These are phyloP conservation scores for Gerris lacustris DNA, from an alignment of 2,888 invertebrate species.

Conservation along the genomic window DNA sequence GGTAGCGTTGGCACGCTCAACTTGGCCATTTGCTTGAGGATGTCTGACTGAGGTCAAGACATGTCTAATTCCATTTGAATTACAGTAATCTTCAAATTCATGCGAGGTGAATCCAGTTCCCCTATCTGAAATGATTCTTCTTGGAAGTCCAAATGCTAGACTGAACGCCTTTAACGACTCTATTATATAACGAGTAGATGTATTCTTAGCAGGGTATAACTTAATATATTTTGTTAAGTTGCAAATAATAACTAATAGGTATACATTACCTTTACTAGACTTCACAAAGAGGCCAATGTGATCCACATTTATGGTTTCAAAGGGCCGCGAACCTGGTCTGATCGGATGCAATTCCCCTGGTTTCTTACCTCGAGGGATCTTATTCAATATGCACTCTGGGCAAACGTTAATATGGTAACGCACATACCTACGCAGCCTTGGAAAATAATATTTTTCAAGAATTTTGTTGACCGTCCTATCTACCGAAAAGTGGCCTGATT, in stretches of 20 bases:
- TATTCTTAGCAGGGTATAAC: not conserved
- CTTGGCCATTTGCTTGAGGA: conserved; percentile 3
- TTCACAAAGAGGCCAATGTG: not conserved
- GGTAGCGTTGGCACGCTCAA: not conserved
- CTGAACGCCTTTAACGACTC: not conserved
- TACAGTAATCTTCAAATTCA: not conserved
- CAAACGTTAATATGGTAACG: not conserved
- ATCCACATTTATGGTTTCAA: not conserved
- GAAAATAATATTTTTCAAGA: not conserved
- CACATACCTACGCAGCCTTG: not conserved
- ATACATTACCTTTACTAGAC: not conserved
- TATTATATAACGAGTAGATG: not conserved
- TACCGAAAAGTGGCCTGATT: too few species aligned
- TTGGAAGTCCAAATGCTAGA: not conserved
- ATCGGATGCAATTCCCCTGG: not conserved
- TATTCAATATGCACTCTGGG: not conserved
- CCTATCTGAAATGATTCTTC: not conserved
- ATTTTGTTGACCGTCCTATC: not conserved
- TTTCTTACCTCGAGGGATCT: not conserved
- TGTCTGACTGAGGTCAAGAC: not conserved
- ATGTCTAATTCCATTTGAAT: conserved; percentile 1
- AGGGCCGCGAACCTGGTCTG: not conserved
- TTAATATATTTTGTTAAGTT: not conserved
- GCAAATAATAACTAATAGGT: not conserved
- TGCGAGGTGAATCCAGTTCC: not conserved